Percentiles rank a stretch among this genome's conserved stretches.
These are phyloP conservation scores for Machimus atricapillus DNA, from an alignment of 2,888 invertebrate species.

Conservation along the genomic window DNA sequence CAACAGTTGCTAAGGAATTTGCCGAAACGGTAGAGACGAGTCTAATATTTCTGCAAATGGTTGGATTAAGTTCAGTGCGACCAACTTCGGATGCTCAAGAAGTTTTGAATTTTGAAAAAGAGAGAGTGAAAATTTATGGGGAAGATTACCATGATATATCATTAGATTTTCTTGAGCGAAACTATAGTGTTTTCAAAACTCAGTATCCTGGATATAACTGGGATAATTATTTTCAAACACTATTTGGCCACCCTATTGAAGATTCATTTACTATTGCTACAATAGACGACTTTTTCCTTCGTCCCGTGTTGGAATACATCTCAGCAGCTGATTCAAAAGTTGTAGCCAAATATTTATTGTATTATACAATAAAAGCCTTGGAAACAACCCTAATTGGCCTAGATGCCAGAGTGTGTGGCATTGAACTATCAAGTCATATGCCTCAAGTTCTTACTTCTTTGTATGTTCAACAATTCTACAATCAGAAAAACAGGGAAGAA, in stretches of 20 bases:
- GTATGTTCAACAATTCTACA: background rate
- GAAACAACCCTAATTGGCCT: background rate
- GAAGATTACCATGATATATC: background rate
- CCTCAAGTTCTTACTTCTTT: background rate
- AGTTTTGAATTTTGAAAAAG: background rate
- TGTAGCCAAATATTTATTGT: background rate
- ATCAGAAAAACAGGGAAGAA: background rate
- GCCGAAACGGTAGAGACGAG: background rate
- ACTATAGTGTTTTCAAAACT: background rate
- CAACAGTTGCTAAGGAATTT: background rate
- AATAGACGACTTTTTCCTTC: background rate
- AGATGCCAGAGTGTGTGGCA: background rate
- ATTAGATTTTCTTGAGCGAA: background rate
- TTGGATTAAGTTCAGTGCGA: background rate
- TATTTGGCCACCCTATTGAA: background rate
- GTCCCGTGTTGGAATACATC: background rate
- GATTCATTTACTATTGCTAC: background rate
- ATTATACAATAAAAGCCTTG: background rate
- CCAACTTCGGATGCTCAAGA: background rate
- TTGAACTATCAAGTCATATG: background rate
- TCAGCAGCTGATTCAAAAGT: background rate
- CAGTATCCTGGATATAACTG: background rate
- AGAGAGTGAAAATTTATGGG: background rate
- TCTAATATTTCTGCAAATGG: background rate
- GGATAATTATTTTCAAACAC: background rate